phyloP scores from a whole-genome alignment of 1,140 invertebrate genomes.

The Bemisia tabaci region DNA sequence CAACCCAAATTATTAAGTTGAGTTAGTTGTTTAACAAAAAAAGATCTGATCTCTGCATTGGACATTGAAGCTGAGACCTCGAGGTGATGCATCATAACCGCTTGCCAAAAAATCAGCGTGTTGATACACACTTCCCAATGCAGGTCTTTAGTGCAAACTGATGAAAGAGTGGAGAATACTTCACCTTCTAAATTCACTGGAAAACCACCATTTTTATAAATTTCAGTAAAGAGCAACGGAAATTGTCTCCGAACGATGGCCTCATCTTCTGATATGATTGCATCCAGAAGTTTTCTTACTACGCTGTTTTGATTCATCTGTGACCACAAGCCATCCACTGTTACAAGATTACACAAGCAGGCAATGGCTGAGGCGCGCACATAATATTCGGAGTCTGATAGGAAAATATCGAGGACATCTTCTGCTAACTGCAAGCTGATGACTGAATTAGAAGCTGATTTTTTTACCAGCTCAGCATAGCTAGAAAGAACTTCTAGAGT shows the following conservation, averaged over 20 bases:
- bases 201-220: not conserved
- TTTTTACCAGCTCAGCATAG: not conserved
- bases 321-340: not conserved
- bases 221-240: not conserved
- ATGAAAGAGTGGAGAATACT: not conserved
- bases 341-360: not conserved
- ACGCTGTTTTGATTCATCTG: not conserved
- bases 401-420: not conserved
- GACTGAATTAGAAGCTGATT: not conserved
- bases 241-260: not conserved
- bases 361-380: not conserved
- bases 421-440: not conserved
- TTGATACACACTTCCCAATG: not conserved
- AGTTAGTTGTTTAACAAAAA: not conserved
- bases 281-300: not conserved
- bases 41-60: not conserved
- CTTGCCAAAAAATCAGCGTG: not conserved
- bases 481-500: not conserved
- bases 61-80: not conserved
- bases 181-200: not conserved
- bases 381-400: not conserved
- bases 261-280: not conserved
- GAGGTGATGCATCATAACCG: not conserved
- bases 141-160: not conserved
- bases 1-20: not conserved